Base-by-base conservation (phyloP, 2,888 invertebrate species). In the Enchytraeus crypticus region DNA sequence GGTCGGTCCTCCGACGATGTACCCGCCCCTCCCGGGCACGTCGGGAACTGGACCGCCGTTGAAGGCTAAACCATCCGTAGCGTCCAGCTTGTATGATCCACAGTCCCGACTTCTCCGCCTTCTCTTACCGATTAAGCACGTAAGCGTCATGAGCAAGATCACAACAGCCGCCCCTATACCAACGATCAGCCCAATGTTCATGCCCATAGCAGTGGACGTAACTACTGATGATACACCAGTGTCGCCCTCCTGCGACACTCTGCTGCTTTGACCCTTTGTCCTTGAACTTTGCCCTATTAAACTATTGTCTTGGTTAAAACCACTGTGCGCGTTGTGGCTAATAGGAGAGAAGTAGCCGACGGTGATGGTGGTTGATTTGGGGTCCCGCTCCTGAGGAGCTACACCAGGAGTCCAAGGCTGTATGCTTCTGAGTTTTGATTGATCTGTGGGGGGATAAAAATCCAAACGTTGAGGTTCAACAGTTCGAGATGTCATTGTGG, bases 81-180 rank as follows among this genome's bases (percentile, higher is more conserved):
- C 45, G 53, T 61, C 61, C 23, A 61, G 47, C 38, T 61, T 61
- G 57, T 61, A 61, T 18, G 57, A 51, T 11, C 61, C 61, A 21
- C 53, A 38, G 23, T 57, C 57, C n/a, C 51, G 34, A 27, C 51
- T 53, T 29, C 53, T 33, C 45, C 43, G 56, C 30, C 61, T 32
- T 32, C 43, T 53, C 30, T 56, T 51, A 49, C 53, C 53, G 34
- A 58, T n/a, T 45, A 58, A 45, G 51, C 53, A 61, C n/a, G 46
- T 33, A 11, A 58, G 54, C 18, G 30, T 45, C 33, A 51, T 21
- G 23, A 58, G 23, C 21, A 58, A 33, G 29, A 53, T 53, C 45
- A 61, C 27, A 2, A 47, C 23, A 27, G 34, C 53, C 21, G 57
- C 27, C 26, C 32, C 59, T 23, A 54, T 43, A 21, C 60, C 60